Evolutionary conservation across 2,113 vertebrate genomes (phyloP), one percentile per base, ranked within the genome.

Genomic region (Phaethornis superciliosus): DNA sequence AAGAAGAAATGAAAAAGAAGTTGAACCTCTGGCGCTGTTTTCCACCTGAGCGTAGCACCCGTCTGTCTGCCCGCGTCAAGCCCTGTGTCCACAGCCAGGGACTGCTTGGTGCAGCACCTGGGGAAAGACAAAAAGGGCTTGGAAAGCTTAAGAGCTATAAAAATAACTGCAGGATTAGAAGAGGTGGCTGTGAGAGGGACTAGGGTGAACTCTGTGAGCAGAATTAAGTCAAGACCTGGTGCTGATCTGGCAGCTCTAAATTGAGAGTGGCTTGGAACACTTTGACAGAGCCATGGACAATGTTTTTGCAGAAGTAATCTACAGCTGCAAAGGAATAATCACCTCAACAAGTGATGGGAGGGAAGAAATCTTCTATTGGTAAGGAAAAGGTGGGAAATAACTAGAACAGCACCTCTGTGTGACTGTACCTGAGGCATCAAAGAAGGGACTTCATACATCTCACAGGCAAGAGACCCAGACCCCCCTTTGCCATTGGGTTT

Each of bases 261-360:
- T 21, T 83, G 65, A 70, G 60, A 86, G 69, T 44, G 26, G 55
- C 19, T 32, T 33, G 77, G 71, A 90, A 42, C 68, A 28, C 71
- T 40, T 68, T 6, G 12, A 12, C 5, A 8, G 60, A 76, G 30
- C 30, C 1, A 1, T 14, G 35, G 65, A 64, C 0, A 0, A 56
- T 65, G 26, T 46, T 90, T 86, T 78, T 65, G 49, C 46, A 65
- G 64, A 30, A 88, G 24, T 24, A 35, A 69, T 56, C n/a, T 35
- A 18, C 27, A 42, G 55, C 75, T 69, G 21, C 47, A 62, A 35
- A 42, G 35, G 49, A 58, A 69, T 58, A 68, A 74, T 42, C 59
- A 69, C 51, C 55, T 44, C 0, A 0, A 19, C 32, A 59, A 56
- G 30, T 6, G 58, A 22, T 30, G 49, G n/a, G 35, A 82, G 24